Percentiles rank a stretch among this genome's conserved stretches.
These are phyloP conservation scores for Brachionus koreanus DNA, from an alignment of 1,140 invertebrate genomes.

Conservation along the genomic window DNA sequence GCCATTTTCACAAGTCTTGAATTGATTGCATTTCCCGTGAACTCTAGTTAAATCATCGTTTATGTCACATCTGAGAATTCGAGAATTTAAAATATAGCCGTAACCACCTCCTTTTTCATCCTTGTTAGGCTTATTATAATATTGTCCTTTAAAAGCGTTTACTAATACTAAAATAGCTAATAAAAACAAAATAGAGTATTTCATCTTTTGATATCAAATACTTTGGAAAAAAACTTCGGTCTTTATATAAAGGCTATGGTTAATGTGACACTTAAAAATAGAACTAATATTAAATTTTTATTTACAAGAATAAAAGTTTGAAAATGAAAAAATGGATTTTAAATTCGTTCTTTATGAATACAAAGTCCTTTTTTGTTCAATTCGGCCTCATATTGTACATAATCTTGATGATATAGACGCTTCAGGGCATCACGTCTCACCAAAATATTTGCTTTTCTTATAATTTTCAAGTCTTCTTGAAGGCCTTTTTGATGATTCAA, in stretches of 20 bases:
- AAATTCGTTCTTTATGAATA: constrained; percentile 43
- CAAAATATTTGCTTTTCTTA: constrained; percentile 16
- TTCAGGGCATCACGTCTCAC: constrained; percentile 21
- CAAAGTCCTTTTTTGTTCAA: constrained; percentile 26
- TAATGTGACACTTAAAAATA: neutral
- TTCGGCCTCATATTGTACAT: constrained; percentile 7
- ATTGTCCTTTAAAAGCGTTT: neutral
- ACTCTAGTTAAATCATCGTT: neutral
- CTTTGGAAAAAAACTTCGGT: neutral
- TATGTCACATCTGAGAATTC: neutral
- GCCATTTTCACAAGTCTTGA: neutral
- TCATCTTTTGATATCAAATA: neutral
- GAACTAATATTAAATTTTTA: neutral
- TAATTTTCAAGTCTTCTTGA: constrained; percentile 3
- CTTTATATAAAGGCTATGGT: neutral
- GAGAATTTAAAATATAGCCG: neutral
- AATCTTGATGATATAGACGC: constrained; percentile 12
- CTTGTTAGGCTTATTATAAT: neutral
- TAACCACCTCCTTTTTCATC: neutral
- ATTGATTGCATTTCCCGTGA: neutral
- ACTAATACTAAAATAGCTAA: neutral
- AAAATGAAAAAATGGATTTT: neutral
- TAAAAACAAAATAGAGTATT: neutral
- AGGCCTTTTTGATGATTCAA: neutral
- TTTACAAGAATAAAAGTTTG: constrained; percentile 5